Base-by-base conservation (phyloP, 2,113 vertebrate species). In the Rhinoptilus africanus region DNA sequence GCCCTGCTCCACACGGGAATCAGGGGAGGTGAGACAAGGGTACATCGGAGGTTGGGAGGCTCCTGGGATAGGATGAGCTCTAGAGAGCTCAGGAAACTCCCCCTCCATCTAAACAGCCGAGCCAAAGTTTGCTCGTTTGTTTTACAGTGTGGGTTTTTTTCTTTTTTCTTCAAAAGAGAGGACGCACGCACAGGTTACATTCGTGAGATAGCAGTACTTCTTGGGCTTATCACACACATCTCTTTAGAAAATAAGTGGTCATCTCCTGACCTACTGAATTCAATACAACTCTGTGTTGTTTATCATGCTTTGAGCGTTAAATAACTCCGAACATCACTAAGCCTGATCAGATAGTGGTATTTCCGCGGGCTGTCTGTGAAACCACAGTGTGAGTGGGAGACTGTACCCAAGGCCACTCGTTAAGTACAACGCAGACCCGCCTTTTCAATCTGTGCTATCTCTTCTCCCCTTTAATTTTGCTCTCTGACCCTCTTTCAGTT, bases 341-440 rank as follows among this genome's bases (percentile, higher is more conserved):
- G 64, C 10, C 18, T 54, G 10, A 41, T 50, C 37, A 93, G 23
- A 50, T 10, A 5, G 32, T 9, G 26, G 22, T 56, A 57, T 20
- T 88, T 83, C 62, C 23, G 23, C 12, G 53, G 67, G 73, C 26
- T 48, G 26, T 8, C 72, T 0, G 1, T 27, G 15, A 81, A 87
- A 81, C 19, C 41, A 62, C 15, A 35, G 30, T 3, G 8, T 7
- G 22, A 91, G 45, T 14, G 11, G 59, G 30, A 43, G 47, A 60
- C 0, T 35, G 43, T 19, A 77, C 12, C 10, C 35, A 72, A 16
- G 28, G 72, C 7, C 20, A 14, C 51, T 59, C 0, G 0, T 39
- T 24, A 60, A 57, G 41, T n/a, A 48, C 14, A 85, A 54, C 0
- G 4, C 39, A 75, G 56, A 78, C 14, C 15, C 21, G 7, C 48